Conservation (phyloP, 2,797 vertebrate species). For the Microctenopoma stevenorrisi region DNA sequence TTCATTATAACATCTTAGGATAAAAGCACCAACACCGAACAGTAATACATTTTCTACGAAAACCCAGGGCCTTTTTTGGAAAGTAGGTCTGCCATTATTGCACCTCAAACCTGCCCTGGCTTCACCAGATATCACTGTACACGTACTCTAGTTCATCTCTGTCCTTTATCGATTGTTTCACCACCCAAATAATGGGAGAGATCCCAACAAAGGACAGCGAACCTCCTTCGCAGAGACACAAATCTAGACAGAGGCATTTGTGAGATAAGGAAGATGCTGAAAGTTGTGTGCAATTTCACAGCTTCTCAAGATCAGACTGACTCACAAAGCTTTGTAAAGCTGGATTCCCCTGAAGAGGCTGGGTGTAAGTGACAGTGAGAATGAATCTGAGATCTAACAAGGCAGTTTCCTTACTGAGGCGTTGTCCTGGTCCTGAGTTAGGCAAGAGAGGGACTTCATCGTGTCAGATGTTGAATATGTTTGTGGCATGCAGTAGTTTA, state of each 20-base stretch:
- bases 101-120: slow-evolving; percentile 82
- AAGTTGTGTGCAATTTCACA: slow-evolving; percentile 55
- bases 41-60: slow-evolving; percentile 76
- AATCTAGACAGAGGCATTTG: slow-evolving; percentile 64
- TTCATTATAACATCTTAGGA: slow-evolving; percentile 81
- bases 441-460: slow-evolving; percentile 47
- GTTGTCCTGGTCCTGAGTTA: slow-evolving; percentile 68
- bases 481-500: slow-evolving; percentile 47
- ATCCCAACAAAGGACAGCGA: slow-evolving; percentile 36
- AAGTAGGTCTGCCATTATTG: slow-evolving; percentile 82
- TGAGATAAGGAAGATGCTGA: slow-evolving; percentile 74
- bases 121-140: slow-evolving; percentile 64
- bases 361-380: slow-evolving; percentile 59
- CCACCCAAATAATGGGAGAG: background rate
- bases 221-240: slow-evolving; percentile 44
- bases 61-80: slow-evolving; percentile 70
- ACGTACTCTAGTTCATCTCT: slow-evolving; percentile 46
- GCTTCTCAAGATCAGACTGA: slow-evolving; percentile 56
- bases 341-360: slow-evolving; percentile 34
- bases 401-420: slow-evolving; percentile 20
- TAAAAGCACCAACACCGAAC: slow-evolving; percentile 86
- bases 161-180: slow-evolving; percentile 24
- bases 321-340: slow-evolving; percentile 59
- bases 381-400: slow-evolving; percentile 16
- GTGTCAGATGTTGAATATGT: slow-evolving; percentile 33